Base-by-base conservation (phyloP, 2,113 vertebrate genomes). In the Sturnus vulgaris region DNA sequence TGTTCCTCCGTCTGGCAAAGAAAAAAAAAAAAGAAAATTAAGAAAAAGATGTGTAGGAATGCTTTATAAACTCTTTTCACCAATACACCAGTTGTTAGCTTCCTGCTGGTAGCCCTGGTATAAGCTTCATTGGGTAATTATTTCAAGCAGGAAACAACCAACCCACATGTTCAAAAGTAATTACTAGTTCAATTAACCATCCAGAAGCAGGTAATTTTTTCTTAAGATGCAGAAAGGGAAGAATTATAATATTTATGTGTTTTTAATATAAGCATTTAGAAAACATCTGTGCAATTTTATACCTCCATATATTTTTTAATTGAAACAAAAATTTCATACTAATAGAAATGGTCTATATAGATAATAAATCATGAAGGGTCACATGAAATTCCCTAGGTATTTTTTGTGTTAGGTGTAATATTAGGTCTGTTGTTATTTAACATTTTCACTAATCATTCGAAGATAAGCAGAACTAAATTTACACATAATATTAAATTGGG, bases 121-220 rank as follows among this genome's bases (percentile, higher is more conserved):
- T 56, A 97, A 88, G 68, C 94, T 94, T 97, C 97, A 92, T 31
- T 89, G 83, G 27, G 46, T 96, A 97, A 97, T 97, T 95, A 96
- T 94, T 97, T 97, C 92, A 97, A 95, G 91, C 70, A 96, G 90
- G 78, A 97, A 97, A 96, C 82, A 96, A 91, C 92, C 66, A 97
- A 82, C 88, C 84, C 90, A 95, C 96, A 88, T 95, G 93, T 96
- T 97, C 90, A 93, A 92, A 88, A 96, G 94, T 93, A 96, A 97
- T 98, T 97, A 96, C 90, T 96, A 96, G 96, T 95, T 97, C 92
- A 97, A 97, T 97, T 97, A 96, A 90, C 89, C 95, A 95, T 92
- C 60, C 88, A 94, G 79, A 96, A 94, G 61, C 78, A 90, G 87
- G 83, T 93, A 66, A 55, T 81, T 61, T 55, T 93, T 83, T 65